Evolutionary conservation across 2,113 vertebrate species (phyloP).

Genomic region (Bufo gargarizans): DNA sequence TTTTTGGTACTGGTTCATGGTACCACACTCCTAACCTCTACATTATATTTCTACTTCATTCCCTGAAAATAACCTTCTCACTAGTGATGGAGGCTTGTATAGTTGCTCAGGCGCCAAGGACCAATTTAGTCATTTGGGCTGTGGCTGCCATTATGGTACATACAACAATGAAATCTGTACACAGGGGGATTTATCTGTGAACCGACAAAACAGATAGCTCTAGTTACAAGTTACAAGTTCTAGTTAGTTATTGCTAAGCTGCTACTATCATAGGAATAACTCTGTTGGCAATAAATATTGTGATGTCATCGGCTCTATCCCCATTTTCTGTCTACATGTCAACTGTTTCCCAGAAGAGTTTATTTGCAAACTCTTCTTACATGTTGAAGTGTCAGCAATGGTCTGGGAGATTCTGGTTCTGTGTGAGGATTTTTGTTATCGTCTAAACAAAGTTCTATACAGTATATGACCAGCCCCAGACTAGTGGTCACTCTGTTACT

Average conservation of each 20-base stretch:
- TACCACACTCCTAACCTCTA: no score
- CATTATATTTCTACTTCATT: no score
- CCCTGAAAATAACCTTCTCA: no score
- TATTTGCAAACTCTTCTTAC: not conserved
- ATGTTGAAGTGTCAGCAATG: not conserved
- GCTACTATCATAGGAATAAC: not conserved
- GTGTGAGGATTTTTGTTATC: not conserved
- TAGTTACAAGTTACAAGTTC: not conserved
- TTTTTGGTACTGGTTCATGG: no score
- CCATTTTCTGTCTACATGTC: not conserved
- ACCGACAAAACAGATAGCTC: not conserved
- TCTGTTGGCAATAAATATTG: slow-evolving; percentile 12
- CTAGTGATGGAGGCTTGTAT: no score
- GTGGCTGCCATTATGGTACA: no score
- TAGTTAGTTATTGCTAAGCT: not conserved
- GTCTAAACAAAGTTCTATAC: not conserved
- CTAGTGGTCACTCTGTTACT: not conserved
- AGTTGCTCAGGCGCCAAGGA: no score
- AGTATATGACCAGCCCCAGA: not conserved
- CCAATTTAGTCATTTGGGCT: no score
- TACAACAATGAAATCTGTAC: no score
- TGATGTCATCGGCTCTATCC: not conserved
- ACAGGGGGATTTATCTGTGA: not conserved
- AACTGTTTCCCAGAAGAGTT: not conserved
- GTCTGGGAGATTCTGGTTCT: not conserved